Conservation (phyloP, 1,140 invertebrate genomes). For the Hermetia illucens region DNA sequence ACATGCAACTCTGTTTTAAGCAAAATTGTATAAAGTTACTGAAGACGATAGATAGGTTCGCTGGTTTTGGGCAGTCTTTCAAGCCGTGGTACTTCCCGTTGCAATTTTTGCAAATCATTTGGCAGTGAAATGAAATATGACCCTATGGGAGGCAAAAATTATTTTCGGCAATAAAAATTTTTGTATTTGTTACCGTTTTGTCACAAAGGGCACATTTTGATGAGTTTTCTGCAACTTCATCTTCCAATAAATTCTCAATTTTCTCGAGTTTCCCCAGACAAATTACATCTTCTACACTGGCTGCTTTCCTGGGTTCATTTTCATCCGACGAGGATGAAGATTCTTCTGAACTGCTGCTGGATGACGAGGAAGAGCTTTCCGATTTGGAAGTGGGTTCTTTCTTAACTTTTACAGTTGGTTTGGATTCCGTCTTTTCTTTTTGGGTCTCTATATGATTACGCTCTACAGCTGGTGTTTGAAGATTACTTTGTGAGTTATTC, state of each 20-base stretch:
- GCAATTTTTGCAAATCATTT: conserved; percentile 1
- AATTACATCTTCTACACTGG: background rate
- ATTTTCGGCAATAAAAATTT: background rate
- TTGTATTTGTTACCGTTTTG: background rate
- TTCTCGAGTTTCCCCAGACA: background rate
- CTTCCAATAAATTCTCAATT: background rate
- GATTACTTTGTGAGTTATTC: no score
- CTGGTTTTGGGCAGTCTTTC: background rate
- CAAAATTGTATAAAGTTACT: conserved; percentile 1
- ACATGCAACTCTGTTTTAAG: background rate
- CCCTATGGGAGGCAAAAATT: background rate
- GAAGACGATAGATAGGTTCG: background rate
- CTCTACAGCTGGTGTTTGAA: no score
- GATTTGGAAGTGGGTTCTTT: no score
- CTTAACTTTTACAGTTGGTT: no score
- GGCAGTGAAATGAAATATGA: background rate
- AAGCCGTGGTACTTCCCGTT: background rate
- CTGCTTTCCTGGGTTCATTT: no score
- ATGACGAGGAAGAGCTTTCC: no score
- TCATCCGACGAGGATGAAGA: no score
- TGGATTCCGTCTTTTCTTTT: no score
- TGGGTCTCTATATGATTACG: no score
- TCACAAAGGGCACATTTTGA: background rate
- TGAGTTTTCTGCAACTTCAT: background rate
- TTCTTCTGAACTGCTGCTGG: no score